Base-by-base conservation (phyloP, 2,888 invertebrate genomes). In the Caenorhabditis drosophilae region DNA sequence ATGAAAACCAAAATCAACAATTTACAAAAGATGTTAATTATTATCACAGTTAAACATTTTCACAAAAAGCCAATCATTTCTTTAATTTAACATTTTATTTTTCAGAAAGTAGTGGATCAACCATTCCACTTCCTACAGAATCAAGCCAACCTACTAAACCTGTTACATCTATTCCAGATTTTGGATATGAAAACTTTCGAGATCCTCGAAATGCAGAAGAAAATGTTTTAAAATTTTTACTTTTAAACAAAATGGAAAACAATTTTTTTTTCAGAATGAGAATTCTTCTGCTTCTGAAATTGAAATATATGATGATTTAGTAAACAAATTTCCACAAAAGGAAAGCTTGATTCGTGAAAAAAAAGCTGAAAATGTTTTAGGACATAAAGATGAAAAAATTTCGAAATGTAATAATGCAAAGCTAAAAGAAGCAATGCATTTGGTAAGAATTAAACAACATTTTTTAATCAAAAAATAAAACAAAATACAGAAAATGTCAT, bases 401-500 rank as follows among this genome's bases (percentile, higher is more conserved):
- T 54, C 54, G 42, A 67, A 70, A 44, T 70, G 66, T 31, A 70
- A 67, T 34, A 67, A 41, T 27, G 50, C 50, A 9, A 48, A 59
- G 22, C 20, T 67, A 22, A 56, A 59, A 49, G 50, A 56, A 35
- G 46, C 59, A 6, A 69, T 69, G 69, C 49, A 60, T 15, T 40
- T 52, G 55, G 69, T 66, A 34, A 44, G 40, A 9, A 9, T 9
- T 25, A 1, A 23, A 1, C 9, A 53, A 35, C 34, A 18, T 1
- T 22, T n/a, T 20, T 25, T 15, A 38, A n/a, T 11, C 7, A n/a
- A 15, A n/a, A 36, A 34, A 27, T 12, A 9, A 18, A 35, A 23
- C 15, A 18, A 1, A 27, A 52, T 54, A 42, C 58, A 73, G 70
- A 70, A 70, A 50, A 73, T 73, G 73, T 58, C 67, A 0, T 20